Evolutionary conservation across 2,113 vertebrate species (phyloP), one percentile per base, ranked within the genome.

Genomic region (Heloderma charlesbogerti): DNA sequence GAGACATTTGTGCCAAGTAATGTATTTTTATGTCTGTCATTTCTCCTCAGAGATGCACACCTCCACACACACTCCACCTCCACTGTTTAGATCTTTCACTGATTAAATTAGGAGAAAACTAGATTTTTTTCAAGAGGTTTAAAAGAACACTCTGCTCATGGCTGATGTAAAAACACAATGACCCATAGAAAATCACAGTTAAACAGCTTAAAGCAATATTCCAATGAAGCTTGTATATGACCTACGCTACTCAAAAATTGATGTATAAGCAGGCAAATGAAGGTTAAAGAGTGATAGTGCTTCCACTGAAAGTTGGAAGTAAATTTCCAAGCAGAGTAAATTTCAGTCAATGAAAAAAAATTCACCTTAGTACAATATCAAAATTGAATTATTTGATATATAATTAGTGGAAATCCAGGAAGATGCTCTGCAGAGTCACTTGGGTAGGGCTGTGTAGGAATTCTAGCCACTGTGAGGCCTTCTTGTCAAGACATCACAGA

Each of bases 141-240:
- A 37, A n/a, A 84, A 89, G 69, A 3, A 57, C 1, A 67, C 40
- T 74, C 40, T 82, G 27, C 79, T 54, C 4, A 37, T 3, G 4
- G 2, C 9, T 91, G 80, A 86, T 79, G 93, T 88, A 29, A 91
- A 95, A 90, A 16, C 83, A 91, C n/a, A 88, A 22, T 29, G 86
- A 92, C 86, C 74, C 89, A 83, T 90, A 85, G 92, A 95, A 95
- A 94, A 90, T 29, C 67, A 92, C 88, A 89, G 86, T 95, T 93
- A 94, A 95, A 82, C 74, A 91, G 82, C 88, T 93, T 45, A 82
- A 93, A 91, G 87, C 84, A 80, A 2, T 79, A 80, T 90, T 94
- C 92, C 90, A 84, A 27, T 91, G 31, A 84, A 93, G 45, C 0
- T 81, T 89, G 91, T 91, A 81, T 79, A 77, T 93, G 84, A 90